Base-by-base conservation (phyloP, 2,888 invertebrate species). In the Scaptomyza parva region DNA sequence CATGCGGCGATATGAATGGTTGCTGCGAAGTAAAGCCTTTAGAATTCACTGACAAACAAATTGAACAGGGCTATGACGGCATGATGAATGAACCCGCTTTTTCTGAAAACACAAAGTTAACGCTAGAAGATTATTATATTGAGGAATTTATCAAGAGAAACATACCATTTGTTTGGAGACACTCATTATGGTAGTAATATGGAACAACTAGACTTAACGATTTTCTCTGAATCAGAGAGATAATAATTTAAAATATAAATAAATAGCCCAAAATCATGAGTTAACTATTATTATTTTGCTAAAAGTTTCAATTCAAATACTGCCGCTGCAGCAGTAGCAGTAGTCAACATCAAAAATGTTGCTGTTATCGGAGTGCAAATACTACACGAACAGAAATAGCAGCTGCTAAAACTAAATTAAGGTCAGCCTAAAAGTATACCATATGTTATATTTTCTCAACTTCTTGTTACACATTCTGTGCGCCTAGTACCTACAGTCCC, bases 1-100 rank as follows among this genome's bases (percentile, higher is more conserved):
- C 97, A 0, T 99, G 99, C 92, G 99, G 99, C 0, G 99, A 99
- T 92, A 93, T 99, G 22, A 78, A 78, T 35, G 86, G 70, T 0
- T 37, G 5, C 3, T 1, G 4, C 91, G 98, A 99, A 92, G 96
- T 6, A 2, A 47, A 98, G 0, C 2, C 20, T 2, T 5, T 17
- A 0, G 12, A 54, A 0, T 33, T 55, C 9, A 33, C 12, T 3
- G 12, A 14, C 11, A 30, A 64, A 28, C 63, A 70, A 5, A 39
- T 47, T n/a, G 50, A 68, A 50, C 14, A 28, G 17, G 41, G 50
- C 8, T 81, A 86, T 20, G 77, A 76, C 30, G 26, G 50, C 0
- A 41, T 86, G 12, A 26, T 86, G 20, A 40, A 14, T 6, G 76
- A 86, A 22, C 43, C 39, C 0, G 35, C 53, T 2, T 69, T 55